Evolutionary conservation across 2,113 vertebrate species (phyloP).

Genomic region (chimpanzee (Pan troglodytes)): NHGRI_mPanTro3-v2.1_pri NC_072417.2:95712501-95713000

Average conservation of each 20-base stretch:
- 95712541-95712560: not conserved
- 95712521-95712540: not conserved
- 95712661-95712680: fast-evolving
- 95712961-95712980: not conserved
- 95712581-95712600: not conserved
- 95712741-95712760: not conserved
- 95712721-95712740: not conserved
- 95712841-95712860: too few relatives aligned
- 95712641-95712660: not conserved
- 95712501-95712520: fast-evolving
- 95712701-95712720: not conserved
- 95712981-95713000: not conserved
- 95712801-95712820: not conserved
- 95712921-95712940: not conserved
- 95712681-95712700: not conserved
- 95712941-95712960: not conserved
- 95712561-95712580: not conserved
- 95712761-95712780: not conserved
- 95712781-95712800: not conserved
- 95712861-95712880: not conserved
- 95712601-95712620: not conserved
- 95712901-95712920: not conserved
- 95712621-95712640: not conserved
- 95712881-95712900: fast-evolving
- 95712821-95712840: not conserved